Conservation (phyloP, 2,797 vertebrate genomes). For the Chaetophractus vellerosus region DNA sequence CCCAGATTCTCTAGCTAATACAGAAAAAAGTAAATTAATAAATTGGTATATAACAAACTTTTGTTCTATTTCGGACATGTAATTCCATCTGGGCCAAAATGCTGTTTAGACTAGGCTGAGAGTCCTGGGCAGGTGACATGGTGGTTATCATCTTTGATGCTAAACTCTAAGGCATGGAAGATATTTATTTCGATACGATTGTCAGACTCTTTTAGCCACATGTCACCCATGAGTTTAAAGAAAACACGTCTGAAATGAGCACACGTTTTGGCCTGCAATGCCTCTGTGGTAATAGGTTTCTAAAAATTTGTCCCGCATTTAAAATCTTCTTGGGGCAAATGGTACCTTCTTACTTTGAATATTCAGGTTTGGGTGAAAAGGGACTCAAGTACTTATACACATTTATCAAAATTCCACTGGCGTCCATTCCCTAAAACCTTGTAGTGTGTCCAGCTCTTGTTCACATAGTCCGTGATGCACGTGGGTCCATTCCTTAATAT, state of each 20-base stretch:
- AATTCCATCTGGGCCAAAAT: neutral
- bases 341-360: no score
- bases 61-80: neutral
- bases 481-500: neutral
- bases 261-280: neutral
- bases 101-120: neutral
- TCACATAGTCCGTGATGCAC: no score
- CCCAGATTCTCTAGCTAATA: neutral
- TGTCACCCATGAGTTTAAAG: neutral
- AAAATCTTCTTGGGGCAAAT: neutral
- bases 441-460: neutral
- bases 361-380: neutral
- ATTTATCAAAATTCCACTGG: neutral
- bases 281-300: neutral
- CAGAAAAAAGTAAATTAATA: conserved; percentile 22
- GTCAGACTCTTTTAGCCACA: neutral
- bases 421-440: neutral
- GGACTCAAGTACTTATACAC: neutral
- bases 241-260: conserved; percentile 34
- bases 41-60: neutral
- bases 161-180: neutral
- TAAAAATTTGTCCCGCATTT: neutral
- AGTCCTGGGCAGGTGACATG: neutral
- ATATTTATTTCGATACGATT: neutral
- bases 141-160: neutral